A percentile compares a stretch with the other conserved stretches of the same genome.
Evolutionary conservation across 1,140 invertebrate species (phyloP).

Genomic region (Acromyrmex charruanus): DNA sequence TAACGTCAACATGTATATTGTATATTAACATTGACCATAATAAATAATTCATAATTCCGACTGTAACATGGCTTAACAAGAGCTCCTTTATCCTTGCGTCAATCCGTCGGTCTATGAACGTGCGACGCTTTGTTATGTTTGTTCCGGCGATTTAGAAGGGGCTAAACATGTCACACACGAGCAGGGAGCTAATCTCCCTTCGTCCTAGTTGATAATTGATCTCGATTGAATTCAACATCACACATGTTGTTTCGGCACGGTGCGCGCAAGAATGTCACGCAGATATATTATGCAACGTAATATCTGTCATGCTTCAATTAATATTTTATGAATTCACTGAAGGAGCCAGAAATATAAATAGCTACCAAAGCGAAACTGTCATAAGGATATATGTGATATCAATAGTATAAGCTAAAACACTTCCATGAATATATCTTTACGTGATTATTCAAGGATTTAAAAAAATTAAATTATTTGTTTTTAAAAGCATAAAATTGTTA

Average conservation of each 20-base stretch:
- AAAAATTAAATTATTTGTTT: not conserved
- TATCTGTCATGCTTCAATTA: constrained; percentile 51
- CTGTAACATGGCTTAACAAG: constrained; percentile 24
- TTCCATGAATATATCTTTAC: not conserved
- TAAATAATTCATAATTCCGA: constrained; percentile 42
- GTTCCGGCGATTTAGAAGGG: constrained; percentile 56
- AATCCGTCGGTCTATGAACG: constrained; percentile 49
- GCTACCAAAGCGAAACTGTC: not conserved
- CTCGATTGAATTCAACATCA: constrained; percentile 63
- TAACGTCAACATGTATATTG: not conserved
- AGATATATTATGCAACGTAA: constrained; percentile 44
- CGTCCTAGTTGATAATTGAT: constrained; percentile 61
- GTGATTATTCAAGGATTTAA: not conserved
- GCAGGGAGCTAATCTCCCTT: constrained; percentile 46
- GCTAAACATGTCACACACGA: constrained; percentile 52
- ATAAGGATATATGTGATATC: not conserved
- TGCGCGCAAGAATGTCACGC: constrained; percentile 42
- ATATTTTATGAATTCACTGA: constrained; percentile 22
- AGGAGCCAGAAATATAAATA: constrained; percentile 32
- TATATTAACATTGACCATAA: constrained; percentile 15
- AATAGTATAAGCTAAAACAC: not conserved
- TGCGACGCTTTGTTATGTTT: constrained; percentile 46
- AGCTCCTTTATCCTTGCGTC: constrained; percentile 52
- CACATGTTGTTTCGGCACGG: constrained; percentile 41
- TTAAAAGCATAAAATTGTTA: not conserved